Evolutionary conservation across 1,140 invertebrate species (phyloP).

Genomic region (Bombus fervidus): DNA sequence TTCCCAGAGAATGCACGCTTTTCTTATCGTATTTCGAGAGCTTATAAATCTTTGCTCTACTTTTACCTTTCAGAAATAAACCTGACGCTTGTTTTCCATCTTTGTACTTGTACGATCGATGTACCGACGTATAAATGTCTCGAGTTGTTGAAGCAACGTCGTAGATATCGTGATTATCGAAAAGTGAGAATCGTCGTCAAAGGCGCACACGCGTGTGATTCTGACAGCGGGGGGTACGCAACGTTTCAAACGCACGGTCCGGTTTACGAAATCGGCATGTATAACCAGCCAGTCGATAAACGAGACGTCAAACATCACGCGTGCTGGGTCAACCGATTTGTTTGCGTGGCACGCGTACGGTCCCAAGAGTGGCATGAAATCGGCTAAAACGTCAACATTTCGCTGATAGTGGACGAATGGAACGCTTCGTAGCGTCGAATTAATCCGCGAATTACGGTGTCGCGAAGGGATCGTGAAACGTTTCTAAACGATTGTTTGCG

Average conservation of each 20-base stretch:
- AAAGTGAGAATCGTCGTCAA: background rate
- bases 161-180: background rate
- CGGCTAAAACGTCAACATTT: background rate
- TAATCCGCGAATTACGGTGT: constrained; percentile 18
- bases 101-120: too few relatives aligned
- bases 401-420: background rate
- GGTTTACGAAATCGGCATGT: background rate
- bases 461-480: background rate
- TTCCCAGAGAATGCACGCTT: background rate
- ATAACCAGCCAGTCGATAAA: background rate
- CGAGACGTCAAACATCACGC: constrained; percentile 12
- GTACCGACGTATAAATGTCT: too few relatives aligned
- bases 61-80: background rate
- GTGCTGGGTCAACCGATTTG: background rate
- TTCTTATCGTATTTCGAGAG: background rate
- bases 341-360: background rate
- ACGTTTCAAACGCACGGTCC: background rate
- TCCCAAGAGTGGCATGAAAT: background rate
- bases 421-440: background rate
- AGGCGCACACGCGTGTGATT: background rate
- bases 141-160: background rate
- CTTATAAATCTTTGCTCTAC: background rate
- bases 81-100: background rate
- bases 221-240: background rate
- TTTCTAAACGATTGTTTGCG: constrained; percentile 12